phyloP scores from a whole-genome alignment of 2,113 vertebrate genomes.

The Indicator indicator region DNA sequence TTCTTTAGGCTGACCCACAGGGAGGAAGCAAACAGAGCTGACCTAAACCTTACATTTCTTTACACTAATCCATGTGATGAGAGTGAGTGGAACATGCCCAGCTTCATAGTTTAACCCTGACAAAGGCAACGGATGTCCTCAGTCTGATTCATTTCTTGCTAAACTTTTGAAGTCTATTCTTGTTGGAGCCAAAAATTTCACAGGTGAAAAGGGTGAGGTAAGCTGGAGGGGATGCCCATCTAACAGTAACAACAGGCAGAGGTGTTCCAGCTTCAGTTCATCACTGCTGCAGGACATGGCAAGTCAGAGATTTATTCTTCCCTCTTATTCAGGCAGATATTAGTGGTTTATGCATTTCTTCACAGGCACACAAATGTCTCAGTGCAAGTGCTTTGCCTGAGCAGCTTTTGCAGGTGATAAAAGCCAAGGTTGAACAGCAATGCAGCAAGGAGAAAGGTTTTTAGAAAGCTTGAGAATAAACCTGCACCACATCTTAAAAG shows the following conservation, averaged over 20 bases:
- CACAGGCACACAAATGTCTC: fast-evolving
- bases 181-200: not conserved
- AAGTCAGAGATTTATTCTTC: not conserved
- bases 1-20: not conserved
- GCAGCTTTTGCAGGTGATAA: not conserved
- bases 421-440: not conserved
- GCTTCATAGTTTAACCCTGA: not conserved
- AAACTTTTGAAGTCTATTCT: not conserved
- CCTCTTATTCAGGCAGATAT: not conserved
- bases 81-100: not conserved
- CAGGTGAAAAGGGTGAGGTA: not conserved
- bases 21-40: not conserved
- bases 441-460: not conserved
- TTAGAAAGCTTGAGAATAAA: not conserved
- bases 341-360: not conserved
- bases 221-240: not conserved
- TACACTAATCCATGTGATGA: not conserved
- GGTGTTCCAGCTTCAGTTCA: not conserved
- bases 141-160: not conserved
- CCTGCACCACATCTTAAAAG: not conserved
- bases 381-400: not conserved
- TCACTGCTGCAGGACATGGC: not conserved
- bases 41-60: not conserved
- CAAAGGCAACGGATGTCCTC: not conserved
- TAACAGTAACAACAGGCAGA: fast-evolving